Evolutionary conservation across 2,888 invertebrate species (phyloP), one percentile per base, ranked within the genome.

Genomic region (Neoitamus cyanurus): DNA sequence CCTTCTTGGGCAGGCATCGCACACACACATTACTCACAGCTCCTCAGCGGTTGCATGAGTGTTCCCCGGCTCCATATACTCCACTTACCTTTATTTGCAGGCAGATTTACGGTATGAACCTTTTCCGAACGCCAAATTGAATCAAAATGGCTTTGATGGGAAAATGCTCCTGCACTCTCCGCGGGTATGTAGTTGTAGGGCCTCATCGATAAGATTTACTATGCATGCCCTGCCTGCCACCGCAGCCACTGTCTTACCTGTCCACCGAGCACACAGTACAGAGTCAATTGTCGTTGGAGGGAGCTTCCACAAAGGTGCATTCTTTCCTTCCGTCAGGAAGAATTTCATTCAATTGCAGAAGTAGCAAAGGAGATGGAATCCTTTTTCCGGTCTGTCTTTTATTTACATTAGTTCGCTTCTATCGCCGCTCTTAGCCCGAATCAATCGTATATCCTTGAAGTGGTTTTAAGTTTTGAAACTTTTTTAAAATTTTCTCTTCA

Each of bases 181-280:
- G 20, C 7, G 5, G 5, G 9, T 37, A 37, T 37, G 7, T 37
- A 7, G 7, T 6, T 6, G 15, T 58, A 58, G 15, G 58, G 25
- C n/a, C 36, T 73, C 73, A 73, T 34, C 36, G 34, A 73, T 73
- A 36, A 34, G 73, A 73, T 73, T 73, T 73, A 36, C 73, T 34
- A 73, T 73, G 73, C 73, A 73, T 36, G 34, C 36, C 37, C 34
- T 20, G n/a, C 31, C 36, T 58, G 9, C 20, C 9, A 58, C 58
- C 58, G 9, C 25, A 15, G 25, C 25, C 15, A 25, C 15, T 9
- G 36, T 36, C 73, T 20, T 36, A 37, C 36, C n/a, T 20, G 34
- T 20, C 36, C 34, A 20, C 31, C 34, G 11, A 73, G 58, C 31
- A 72, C 36, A 20, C 34, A 20, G 34, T 13, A 36, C 20, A 73